Conservation (phyloP, 2,888 invertebrate species). For the Cepaea hortensis region DNA sequence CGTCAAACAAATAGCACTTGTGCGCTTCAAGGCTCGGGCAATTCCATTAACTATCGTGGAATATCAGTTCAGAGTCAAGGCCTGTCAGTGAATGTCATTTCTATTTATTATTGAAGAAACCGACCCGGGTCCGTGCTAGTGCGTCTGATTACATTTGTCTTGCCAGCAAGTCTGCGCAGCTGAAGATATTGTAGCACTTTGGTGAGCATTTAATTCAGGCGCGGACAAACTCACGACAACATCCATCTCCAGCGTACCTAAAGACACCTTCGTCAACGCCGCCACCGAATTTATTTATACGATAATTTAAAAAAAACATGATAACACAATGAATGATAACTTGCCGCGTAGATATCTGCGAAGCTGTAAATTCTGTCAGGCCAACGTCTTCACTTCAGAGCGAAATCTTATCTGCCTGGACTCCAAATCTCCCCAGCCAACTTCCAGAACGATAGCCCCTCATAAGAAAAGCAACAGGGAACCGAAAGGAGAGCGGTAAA, state of each 20-base stretch:
- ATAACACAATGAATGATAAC: not conserved
- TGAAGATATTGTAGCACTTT: too few relatives aligned
- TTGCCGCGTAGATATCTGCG: not conserved
- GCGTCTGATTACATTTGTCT: too few relatives aligned
- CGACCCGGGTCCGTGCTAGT: too few relatives aligned
- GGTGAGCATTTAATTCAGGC: not conserved
- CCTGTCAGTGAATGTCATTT: too few relatives aligned
- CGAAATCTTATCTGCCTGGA: conserved; percentile 15
- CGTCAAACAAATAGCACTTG: too few relatives aligned
- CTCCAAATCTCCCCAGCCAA: not conserved
- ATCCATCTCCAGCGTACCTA: not conserved
- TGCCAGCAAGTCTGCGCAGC: too few relatives aligned
- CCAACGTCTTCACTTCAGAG: not conserved
- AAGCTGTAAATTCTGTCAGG: conserved; percentile 6
- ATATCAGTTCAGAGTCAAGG: too few relatives aligned
- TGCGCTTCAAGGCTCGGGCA: too few relatives aligned
- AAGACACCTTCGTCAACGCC: not conserved
- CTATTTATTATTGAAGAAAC: too few relatives aligned
- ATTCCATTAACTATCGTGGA: too few relatives aligned
- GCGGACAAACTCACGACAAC: not conserved
- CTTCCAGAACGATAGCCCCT: not conserved
- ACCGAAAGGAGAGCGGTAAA: not conserved
- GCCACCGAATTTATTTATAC: not conserved
- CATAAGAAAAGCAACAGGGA: conserved; percentile 7
- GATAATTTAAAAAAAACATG: not conserved